Evolutionary conservation across 2,113 vertebrate genomes (phyloP).

Genomic region (Silurus asotus): DNA sequence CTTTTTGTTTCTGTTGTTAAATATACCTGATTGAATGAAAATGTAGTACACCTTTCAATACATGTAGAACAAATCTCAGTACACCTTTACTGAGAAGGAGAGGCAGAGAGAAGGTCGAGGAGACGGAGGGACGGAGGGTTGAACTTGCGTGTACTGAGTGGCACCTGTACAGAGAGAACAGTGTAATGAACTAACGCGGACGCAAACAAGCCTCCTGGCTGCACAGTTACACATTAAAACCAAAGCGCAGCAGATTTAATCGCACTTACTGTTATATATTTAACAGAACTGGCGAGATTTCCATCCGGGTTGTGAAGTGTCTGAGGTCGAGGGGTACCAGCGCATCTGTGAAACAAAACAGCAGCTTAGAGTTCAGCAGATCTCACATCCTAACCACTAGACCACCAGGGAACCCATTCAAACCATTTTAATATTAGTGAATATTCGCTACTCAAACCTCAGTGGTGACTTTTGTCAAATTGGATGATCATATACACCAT

Average conservation of each 20-base stretch:
- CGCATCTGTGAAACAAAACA: conserved; percentile 82
- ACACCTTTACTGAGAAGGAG: conserved; percentile 32
- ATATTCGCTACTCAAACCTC: too few relatives aligned
- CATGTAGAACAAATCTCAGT: conserved; percentile 20
- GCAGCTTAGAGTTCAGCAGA: not conserved
- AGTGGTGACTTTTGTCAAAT: too few relatives aligned
- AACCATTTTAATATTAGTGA: too few relatives aligned
- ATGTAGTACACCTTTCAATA: not conserved
- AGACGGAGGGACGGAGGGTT: not conserved
- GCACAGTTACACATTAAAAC: not conserved
- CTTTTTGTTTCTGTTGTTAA: conserved; percentile 53
- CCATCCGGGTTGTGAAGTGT: conserved; percentile 93
- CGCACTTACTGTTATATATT: conserved; percentile 72
- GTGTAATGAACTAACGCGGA: not conserved
- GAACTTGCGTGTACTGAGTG: conserved; percentile 20
- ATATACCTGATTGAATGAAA: conserved; percentile 56
- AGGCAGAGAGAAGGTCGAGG: not conserved
- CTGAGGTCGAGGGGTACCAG: conserved; percentile 92
- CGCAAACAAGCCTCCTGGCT: not conserved
- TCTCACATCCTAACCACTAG: too few relatives aligned
- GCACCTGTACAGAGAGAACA: conserved; percentile 28
- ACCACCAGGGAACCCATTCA: too few relatives aligned
- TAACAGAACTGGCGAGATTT: conserved; percentile 98
- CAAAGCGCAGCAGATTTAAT: not conserved
- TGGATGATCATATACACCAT: too few relatives aligned